Evolutionary conservation across 2,888 invertebrate species (phyloP).

Genomic region (Synergus laeviventris): DNA sequence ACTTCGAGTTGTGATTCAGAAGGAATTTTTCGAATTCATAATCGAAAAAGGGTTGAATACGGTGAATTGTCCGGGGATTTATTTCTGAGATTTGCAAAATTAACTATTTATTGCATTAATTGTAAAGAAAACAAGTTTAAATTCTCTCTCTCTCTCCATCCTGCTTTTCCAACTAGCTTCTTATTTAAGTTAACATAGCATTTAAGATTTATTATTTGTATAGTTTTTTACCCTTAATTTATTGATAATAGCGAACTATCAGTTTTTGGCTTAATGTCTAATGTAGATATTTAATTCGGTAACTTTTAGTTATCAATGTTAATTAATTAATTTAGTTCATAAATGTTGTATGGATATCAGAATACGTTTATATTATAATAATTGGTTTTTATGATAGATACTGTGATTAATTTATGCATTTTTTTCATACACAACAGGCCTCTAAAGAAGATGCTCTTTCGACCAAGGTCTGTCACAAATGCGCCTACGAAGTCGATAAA

Average conservation of each 20-base stretch:
- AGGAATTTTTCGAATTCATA: too few relatives aligned
- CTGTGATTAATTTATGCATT: background rate
- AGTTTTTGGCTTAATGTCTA: background rate
- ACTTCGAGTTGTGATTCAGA: too few relatives aligned
- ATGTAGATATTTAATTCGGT: background rate
- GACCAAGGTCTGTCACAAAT: conserved; percentile 70
- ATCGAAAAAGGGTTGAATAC: too few relatives aligned
- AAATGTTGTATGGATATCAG: background rate
- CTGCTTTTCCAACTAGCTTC: too few relatives aligned
- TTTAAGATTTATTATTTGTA: too few relatives aligned
- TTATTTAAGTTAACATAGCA: too few relatives aligned
- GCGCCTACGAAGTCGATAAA: conserved; percentile 70
- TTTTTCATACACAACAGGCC: conserved; percentile 48
- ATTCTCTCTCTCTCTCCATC: too few relatives aligned
- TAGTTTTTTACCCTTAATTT: background rate
- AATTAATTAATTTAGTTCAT: background rate
- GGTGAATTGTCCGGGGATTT: too few relatives aligned
- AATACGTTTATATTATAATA: background rate
- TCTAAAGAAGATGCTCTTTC: conserved; percentile 53
- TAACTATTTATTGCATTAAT: too few relatives aligned
- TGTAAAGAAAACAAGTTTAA: too few relatives aligned
- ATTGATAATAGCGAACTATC: background rate
- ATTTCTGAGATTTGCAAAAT: too few relatives aligned
- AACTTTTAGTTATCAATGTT: background rate
- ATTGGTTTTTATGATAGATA: background rate